Evolutionary conservation across 2,797 vertebrate genomes (phyloP), one percentile per base, ranked within the genome.

Genomic region (Enteromius viviparus): DNA sequence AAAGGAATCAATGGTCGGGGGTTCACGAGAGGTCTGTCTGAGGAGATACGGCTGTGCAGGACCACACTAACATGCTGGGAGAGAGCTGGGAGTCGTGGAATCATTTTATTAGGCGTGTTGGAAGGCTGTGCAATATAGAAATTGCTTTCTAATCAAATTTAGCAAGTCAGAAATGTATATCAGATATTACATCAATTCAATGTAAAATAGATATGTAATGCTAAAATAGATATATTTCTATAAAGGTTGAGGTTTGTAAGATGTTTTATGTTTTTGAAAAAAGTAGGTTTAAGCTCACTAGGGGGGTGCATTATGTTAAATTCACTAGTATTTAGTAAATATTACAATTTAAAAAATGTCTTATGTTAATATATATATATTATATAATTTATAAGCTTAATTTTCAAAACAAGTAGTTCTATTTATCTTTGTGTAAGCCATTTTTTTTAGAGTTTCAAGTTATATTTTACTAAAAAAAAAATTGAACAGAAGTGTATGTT

Each of bases 1-100:
- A 81, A 84, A 75, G 4, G 0, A 68, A 86, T 89, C 78, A 37
- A 84, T 87, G 78, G 76, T 9, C 60, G 3, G 76, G 78, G 84
- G 78, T 87, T 76, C 86, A 85, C 81, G 76, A 88, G 77, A 76
- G 64, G 53, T 45, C 49, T 68, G 47, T 37, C 84, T 84, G 89
- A 87, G 80, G 81, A 66, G 69, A 55, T 47, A 55, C 17, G 21
- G 62, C 80, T 82, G 19, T 34, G 51, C 10, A 71, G 64, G 76
- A 62, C 60, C 8, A 34, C 64, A 47, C 19, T 84, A 60, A 45
- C 58, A 64, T n/a, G 40, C 81, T 81, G 79, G 23, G 6, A 32
- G 34, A 32, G 49, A 55, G 60, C 15, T 29, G 8, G 49, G 32
- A 26, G 55, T 15, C 55, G 60, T 51, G 9, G 75, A 51, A 81